Evolutionary conservation across 2,888 invertebrate species (phyloP), one percentile per base, ranked within the genome.

Genomic region (Chelonus formosanus): DNA sequence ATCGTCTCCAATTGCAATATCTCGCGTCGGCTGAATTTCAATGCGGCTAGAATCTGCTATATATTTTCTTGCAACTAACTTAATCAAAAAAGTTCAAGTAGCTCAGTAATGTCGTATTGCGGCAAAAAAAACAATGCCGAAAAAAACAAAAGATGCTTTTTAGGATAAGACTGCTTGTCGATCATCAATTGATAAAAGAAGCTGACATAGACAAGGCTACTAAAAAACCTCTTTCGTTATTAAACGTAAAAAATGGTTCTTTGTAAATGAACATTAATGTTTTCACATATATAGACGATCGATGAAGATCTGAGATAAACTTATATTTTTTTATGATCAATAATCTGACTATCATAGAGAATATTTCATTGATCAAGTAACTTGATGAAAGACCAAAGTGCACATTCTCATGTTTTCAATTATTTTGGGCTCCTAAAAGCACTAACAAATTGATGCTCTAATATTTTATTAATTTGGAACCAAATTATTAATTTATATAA

Each of bases 11-110:
- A 67, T 52, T 57, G 47, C 57, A 36, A 67, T 67, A 47, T 52
- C 64, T 62, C 40, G 52, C 64, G 34, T 69, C 60, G 60, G 50
- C 65, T 70, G 71, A 72, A 73, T 71, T 68, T 70, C 68, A 68
- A 72, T 70, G 64, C 63, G 56, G 7, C 7, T 44, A 52, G 36
- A 54, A 61, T 66, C 50, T 50, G 53, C 55, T 54, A 60, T 60
- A 35, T 10, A 35, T 44, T 20, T 31, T 44, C 8, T 40, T 5
- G 40, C 4, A 40, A 40, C 40, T 40, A 40, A 40, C 6, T 2
- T 1, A 6, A 40, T 40, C 40, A 6, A 40, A 40, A 40, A 40
- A 40, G 20, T 20, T 20, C 20, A 40, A 40, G 6, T 40, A 6
- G 40, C 6, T 4, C 4, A 40, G 3, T 40, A 40, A 35, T 10